Base-by-base conservation (phyloP, 1,140 invertebrate species). In the Drosophila tsacasi region DNA sequence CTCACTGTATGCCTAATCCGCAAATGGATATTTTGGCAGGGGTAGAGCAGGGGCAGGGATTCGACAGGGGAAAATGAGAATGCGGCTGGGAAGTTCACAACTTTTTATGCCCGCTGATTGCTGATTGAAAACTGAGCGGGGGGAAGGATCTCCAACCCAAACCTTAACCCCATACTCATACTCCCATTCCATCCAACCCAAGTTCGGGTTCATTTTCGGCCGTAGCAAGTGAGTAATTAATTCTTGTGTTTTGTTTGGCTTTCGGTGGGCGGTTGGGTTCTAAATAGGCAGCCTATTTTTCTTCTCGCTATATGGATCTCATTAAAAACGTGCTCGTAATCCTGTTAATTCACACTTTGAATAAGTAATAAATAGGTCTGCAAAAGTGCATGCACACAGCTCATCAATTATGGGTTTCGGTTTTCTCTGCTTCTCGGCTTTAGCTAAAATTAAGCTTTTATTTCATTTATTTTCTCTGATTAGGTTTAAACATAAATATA, bases 1-100 rank as follows among this genome's bases (percentile, higher is more conserved):
- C 69, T 76, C 67, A 59, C 65, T 81, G 79, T 85, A 79, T 87
- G 83, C 81, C 85, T 87, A 87, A 87, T 87, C 83, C 83, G 83
- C 79, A 87, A 87, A 87, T 87, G 83, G 83, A 87, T 87, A 80
- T 83, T 81, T 87, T 82, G 76, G 71, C 74, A 59, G 81, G 79
- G 65, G 60, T 27, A 50, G 8, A 40, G 19, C 0, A 7, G 30
- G 71, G 10, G 19, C 30, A 17, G 23, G 44, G 30, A 40, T 44
- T 17, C 10, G 32, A n/a, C 0, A 15, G 50, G 27, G 59, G 27
- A 17, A 62, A 62, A 55, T 42, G 37, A 47, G 52, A 49, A 30
- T 21, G 37, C 13, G 63, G 17, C 21, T 44, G 61, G 37, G 39
- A 39, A 74, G 52, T 64, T 71, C 69, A 49, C 66, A 73, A 40